phyloP scores from a whole-genome alignment of 1,140 invertebrate genomes.

The Colletes latitarsis region DNA sequence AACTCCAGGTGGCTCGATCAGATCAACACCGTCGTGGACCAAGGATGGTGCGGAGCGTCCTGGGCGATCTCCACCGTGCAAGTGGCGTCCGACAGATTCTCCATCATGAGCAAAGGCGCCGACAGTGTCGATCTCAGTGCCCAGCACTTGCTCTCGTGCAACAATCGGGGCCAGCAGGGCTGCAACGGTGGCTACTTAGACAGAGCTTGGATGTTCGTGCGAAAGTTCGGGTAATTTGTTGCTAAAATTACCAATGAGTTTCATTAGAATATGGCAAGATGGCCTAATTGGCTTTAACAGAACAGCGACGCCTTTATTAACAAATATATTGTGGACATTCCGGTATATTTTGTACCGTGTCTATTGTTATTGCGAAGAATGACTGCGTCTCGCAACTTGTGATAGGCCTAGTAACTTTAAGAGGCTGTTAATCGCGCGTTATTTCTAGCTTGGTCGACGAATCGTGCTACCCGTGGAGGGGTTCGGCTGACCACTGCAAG shows the following conservation, averaged over 20 bases:
- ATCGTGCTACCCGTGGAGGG: conserved; percentile 90
- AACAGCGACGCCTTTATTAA: too few species aligned
- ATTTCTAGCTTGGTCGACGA: conserved; percentile 88
- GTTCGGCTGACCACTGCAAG: conserved; percentile 83
- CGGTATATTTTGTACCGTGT: too few species aligned
- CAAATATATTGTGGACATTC: too few species aligned
- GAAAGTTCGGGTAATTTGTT: conserved; percentile 87
- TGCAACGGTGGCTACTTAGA: conserved; percentile 95
- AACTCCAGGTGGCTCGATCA: conserved; percentile 87
- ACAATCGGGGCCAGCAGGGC: conserved; percentile 87
- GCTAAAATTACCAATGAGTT: too few species aligned
- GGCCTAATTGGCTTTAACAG: too few species aligned
- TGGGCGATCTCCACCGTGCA: conserved; percentile 95
- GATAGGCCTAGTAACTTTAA: too few species aligned
- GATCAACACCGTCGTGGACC: conserved; percentile 90
- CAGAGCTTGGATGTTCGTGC: conserved; percentile 93
- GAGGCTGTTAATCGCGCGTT: too few species aligned
- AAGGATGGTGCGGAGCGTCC: conserved; percentile 95
- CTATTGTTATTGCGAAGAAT: too few species aligned
- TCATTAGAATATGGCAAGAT: too few species aligned
- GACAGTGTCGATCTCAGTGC: conserved; percentile 88
- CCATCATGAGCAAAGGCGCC: conserved; percentile 90
- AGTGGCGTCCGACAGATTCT: conserved; percentile 90
- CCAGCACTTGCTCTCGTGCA: conserved; percentile 93
- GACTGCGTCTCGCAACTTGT: too few species aligned